A percentile compares a stretch with the other conserved stretches of the same genome.
These are phyloP conservation scores for Physeter macrocephalus DNA, from an alignment of 2,113 vertebrate genomes.

Conservation along the genomic window DNA sequence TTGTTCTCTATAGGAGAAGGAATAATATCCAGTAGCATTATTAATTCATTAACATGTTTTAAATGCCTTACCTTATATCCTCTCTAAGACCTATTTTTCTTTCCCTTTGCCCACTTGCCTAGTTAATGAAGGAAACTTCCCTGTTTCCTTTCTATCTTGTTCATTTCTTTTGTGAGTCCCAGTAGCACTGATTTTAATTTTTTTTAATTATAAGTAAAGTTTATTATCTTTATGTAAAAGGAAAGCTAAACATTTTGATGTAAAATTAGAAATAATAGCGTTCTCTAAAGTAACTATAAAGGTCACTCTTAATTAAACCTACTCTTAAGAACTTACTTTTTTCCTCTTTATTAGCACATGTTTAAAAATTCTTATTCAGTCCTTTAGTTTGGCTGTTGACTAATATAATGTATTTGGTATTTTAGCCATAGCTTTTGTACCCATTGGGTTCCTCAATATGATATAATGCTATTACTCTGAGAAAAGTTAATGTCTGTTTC, in stretches of 20 bases:
- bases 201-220: background rate
- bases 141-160: background rate
- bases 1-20: background rate
- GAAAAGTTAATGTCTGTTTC: background rate
- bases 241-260: conserved; percentile 32
- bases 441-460: background rate
- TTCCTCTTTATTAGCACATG: background rate
- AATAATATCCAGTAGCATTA: background rate
- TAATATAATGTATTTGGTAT: background rate
- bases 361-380: background rate
- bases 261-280: conserved; percentile 2
- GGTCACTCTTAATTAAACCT: background rate
- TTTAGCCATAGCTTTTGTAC: conserved; percentile 27
- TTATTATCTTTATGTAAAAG: background rate
- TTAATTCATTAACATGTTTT: background rate
- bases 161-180: background rate
- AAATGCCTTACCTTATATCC: background rate
- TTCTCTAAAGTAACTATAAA: background rate
- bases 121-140: background rate
- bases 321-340: background rate
- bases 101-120: background rate
- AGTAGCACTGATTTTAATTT: background rate
- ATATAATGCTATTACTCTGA: background rate
- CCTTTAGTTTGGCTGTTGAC: conserved; percentile 11
- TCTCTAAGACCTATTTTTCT: background rate